Base-by-base conservation (phyloP, 2,113 vertebrate genomes). In the Oreochromis tanganicae region DNA sequence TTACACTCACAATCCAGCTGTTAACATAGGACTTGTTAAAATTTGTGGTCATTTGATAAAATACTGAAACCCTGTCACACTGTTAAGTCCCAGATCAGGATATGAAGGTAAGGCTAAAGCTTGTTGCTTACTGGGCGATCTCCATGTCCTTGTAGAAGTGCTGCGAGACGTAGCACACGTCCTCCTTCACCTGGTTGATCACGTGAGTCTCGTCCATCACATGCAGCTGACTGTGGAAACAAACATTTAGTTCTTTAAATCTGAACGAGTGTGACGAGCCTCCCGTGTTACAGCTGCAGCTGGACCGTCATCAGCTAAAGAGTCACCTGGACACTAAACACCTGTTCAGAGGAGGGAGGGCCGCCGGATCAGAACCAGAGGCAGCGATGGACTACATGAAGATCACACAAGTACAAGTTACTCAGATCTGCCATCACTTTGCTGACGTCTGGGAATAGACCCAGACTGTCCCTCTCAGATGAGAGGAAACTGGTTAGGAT, bases 201-300 rank as follows among this genome's bases (percentile, higher is more conserved):
- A 99, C 99, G 61, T 99, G 97, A 0, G 98, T 99, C 94, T 99
- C 99, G 94, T 99, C 98, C 99, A 99, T 99, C 88, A 99, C 99
- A 34, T 99, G 99, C 7, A 99, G 90, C 90, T 99, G 99, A 29
- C 98, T 99, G 91, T 2, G 32, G 85, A 63, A 16, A 52, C 7
- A 36, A 24, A 59, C 38, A 38, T 21, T 38, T 38, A 5, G 19
- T 34, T 9, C 34, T 38, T 66, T 38, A 38, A 24, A 13, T 41
- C 2, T 41, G 36, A 41, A 24, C 19, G 4, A 68, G 36, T 38
- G 34, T 2, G 34, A 68, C 19, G 1, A 21, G 63, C 36, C 24
- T 71, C 66, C n/a, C 7, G 29, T 36, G n/a, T 6, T 14, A 71
- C 4, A 2, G n/a, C 66, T 43, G n/a, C n/a, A 24, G 63, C 11